Base-by-base conservation (phyloP, 2,797 vertebrate species). In the Pipistrellus kuhlii region DNA sequence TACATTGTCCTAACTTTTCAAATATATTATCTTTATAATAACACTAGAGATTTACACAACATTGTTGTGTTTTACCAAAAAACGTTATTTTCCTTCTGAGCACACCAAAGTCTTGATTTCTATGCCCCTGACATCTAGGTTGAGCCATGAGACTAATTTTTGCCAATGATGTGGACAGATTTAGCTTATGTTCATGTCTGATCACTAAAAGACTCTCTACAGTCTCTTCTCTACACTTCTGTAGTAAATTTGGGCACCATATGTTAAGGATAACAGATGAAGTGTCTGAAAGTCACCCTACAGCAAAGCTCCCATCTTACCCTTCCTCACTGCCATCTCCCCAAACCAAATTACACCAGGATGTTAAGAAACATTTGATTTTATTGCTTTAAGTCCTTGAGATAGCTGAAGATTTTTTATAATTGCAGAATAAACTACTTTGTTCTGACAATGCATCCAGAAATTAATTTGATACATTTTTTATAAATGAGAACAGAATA, bases 381-480 rank as follows among this genome's bases (percentile, higher is more conserved):
- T 80, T 38, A 73, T 8, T 35, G 11, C 13, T 44, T 88, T 68
- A 25, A 46, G 13, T 59, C 68, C 53, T n/a, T 55, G 27, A 88
- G 44, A 68, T 91, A 85, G 73, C 41, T 46, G 10, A n/a, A 75
- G 7, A 2, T 53, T 44, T 10, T 64, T 85, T 83, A 10, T 85
- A 46, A 18, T 32, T 62, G 8, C 5, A 23, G 6, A 11, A 5
- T 57, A 44, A 73, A 10, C 14, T 80, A 32, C 30, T 53, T 91
- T 64, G 78, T 78, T 80, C 51, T 83, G 80, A 89, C 9, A 72
- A 35, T 53, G 6, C 20, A 91, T 18, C 4, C 5, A 46, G n/a
- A 88, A 85, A 83, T 66, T 81, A 83, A 89, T 20, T 5, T 85
- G 25, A 68, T 48, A 80, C 32, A 23, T 48, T 87, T 90, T 90